Evolutionary conservation across 2,113 vertebrate genomes (phyloP).

Genomic region (Dasyprocta punctata): DNA sequence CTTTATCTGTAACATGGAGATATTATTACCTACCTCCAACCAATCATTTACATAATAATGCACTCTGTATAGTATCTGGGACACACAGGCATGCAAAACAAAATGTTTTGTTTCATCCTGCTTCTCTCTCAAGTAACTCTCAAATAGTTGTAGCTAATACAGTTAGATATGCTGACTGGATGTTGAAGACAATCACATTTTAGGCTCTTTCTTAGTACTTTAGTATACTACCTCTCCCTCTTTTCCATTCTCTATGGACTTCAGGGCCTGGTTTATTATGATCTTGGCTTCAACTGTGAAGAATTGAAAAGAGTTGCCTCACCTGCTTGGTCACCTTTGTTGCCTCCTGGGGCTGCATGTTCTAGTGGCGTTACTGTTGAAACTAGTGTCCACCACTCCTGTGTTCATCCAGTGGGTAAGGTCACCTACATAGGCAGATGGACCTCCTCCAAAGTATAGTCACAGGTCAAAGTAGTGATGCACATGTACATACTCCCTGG

Average conservation of each 20-base stretch:
- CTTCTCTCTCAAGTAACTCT: neutral
- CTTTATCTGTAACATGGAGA: neutral
- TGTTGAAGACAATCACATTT: neutral
- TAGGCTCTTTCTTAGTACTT: neutral
- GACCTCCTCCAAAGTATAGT: neutral
- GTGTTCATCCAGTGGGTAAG: neutral
- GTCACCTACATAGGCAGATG: neutral
- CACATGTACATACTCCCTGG: no score
- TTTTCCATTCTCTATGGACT: neutral
- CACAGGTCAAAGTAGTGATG: neutral
- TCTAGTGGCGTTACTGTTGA: neutral
- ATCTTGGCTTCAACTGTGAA: neutral
- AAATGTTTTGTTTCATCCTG: neutral
- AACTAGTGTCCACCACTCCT: neutral
- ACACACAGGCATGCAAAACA: neutral
- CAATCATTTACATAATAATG: neutral
- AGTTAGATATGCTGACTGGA: neutral
- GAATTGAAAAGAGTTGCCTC: neutral
- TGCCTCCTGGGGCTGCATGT: neutral
- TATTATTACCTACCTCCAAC: neutral
- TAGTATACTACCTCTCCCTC: neutral
- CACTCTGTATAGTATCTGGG: neutral
- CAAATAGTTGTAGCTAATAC: neutral
- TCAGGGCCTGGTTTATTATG: neutral
- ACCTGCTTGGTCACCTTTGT: neutral